phyloP scores from a whole-genome alignment of 2,113 vertebrate genomes.

The Thinocorus orbignyianus region DNA sequence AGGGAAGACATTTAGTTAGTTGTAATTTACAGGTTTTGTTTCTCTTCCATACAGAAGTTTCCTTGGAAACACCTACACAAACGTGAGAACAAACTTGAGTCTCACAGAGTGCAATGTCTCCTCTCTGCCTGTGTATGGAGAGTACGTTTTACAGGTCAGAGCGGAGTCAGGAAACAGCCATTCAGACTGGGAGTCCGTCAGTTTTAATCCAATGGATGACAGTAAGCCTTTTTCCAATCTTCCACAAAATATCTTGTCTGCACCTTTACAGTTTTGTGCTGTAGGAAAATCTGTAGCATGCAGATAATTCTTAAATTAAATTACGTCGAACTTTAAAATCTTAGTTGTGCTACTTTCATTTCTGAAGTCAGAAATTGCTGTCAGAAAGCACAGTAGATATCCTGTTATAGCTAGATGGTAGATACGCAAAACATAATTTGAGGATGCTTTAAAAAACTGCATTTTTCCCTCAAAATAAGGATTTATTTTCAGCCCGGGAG shows the following conservation, averaged over 20 bases:
- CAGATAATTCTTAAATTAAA: accelerated
- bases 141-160: conserved; percentile 55
- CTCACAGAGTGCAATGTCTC: conserved; percentile 60
- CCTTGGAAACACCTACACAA: not conserved
- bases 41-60: not conserved
- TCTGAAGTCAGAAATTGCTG: not conserved
- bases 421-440: not conserved
- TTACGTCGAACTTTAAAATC: not conserved
- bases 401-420: not conserved
- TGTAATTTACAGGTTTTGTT: not conserved
- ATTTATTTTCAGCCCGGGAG: not conserved
- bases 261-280: not conserved
- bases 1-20: not conserved
- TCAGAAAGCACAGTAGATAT: not conserved
- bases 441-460: not conserved
- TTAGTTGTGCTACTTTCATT: not conserved
- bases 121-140: conserved; percentile 31
- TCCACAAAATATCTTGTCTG: not conserved
- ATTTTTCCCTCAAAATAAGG: not conserved
- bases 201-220: conserved; percentile 70
- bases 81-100: not conserved
- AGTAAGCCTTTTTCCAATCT: conserved; percentile 62
- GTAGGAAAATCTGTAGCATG: not conserved
- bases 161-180: not conserved
- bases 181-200: conserved; percentile 60